Evolutionary conservation across 2,888 invertebrate species (phyloP).

Genomic region (Leptinotarsa juncta): DNA sequence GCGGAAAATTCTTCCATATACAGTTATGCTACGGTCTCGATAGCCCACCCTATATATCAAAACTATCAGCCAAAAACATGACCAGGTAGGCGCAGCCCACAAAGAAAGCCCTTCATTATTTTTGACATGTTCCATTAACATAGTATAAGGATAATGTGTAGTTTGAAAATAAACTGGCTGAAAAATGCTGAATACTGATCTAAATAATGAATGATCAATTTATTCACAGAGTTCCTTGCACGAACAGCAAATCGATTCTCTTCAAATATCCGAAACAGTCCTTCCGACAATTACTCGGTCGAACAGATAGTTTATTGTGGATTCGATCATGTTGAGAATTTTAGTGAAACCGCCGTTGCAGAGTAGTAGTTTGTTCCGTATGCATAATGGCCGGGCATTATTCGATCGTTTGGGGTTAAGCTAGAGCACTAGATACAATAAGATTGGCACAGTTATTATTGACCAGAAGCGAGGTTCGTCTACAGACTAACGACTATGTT

Average conservation of each 20-base stretch:
- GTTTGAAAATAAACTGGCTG: too few species aligned
- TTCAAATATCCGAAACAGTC: not conserved
- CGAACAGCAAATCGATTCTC: constrained; percentile 6
- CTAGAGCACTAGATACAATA: not conserved
- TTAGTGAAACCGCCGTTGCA: not conserved
- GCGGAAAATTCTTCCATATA: too few species aligned
- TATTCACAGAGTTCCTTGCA: not conserved
- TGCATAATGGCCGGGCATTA: not conserved
- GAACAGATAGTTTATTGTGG: not conserved
- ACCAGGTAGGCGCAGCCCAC: too few species aligned
- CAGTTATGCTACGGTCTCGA: too few species aligned
- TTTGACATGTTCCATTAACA: too few species aligned
- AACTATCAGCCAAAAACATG: too few species aligned
- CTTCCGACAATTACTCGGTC: constrained; percentile 5
- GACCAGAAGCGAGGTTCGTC: too few species aligned
- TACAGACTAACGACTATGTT: too few species aligned
- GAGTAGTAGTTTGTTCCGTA: not conserved
- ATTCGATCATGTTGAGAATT: constrained; percentile 1
- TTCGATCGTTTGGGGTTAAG: not conserved
- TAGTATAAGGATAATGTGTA: too few species aligned
- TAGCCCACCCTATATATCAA: too few species aligned
- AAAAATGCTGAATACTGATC: not conserved
- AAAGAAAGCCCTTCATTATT: too few species aligned
- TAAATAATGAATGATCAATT: not conserved
- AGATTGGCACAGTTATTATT: not conserved